phyloP scores from a whole-genome alignment of 1,140 invertebrate genomes.

The Alviniconcha marisindica region DNA sequence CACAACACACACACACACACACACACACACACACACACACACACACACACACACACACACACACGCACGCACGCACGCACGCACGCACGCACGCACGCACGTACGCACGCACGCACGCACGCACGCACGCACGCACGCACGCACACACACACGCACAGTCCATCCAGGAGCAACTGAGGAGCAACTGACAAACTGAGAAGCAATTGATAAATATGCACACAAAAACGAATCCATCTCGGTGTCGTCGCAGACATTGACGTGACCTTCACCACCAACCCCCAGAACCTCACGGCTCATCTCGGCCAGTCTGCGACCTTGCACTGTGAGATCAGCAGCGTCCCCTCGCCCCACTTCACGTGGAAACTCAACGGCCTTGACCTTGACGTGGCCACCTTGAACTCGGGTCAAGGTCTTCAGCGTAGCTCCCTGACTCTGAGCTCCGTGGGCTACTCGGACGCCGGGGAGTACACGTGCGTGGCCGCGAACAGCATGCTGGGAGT shows the following conservation, averaged over 20 bases:
- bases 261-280: neutral
- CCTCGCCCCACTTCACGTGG: neutral
- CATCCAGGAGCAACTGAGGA: too few species aligned
- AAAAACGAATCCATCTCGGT: neutral
- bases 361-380: slow-evolving; percentile 4
- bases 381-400: neutral
- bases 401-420: neutral
- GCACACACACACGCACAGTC: neutral
- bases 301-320: neutral
- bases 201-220: too few species aligned
- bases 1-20: neutral
- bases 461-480: too few species aligned
- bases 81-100: neutral
- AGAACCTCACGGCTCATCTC: neutral
- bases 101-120: neutral
- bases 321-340: neutral
- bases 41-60: neutral
- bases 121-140: slow-evolving; percentile 1
- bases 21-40: slow-evolving; percentile 1
- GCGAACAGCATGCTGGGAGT: too few species aligned
- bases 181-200: too few species aligned
- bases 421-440: too few species aligned
- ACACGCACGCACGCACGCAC: neutral
- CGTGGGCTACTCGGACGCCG: too few species aligned
- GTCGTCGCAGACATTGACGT: neutral